Conservation (phyloP, 2,113 vertebrate genomes). For the Oncorhynchus keta region DNA sequence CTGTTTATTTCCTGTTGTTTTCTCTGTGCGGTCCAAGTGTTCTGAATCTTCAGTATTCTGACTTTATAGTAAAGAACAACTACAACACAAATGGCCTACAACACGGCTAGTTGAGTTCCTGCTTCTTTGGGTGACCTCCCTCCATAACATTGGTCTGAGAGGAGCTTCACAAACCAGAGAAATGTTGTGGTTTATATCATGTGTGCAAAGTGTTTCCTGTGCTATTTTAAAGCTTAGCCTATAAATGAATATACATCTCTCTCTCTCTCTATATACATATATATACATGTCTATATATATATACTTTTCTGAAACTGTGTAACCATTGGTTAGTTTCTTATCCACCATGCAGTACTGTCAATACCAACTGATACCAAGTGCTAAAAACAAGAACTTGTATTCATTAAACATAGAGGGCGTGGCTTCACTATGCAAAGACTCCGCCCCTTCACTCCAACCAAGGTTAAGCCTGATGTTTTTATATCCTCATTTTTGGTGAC, state of each 20-base stretch:
- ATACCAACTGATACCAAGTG: slow-evolving; percentile 66
- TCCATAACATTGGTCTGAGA: slow-evolving; percentile 79
- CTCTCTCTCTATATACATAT: no score
- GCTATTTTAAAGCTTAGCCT: slow-evolving; percentile 98
- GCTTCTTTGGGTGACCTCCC: slow-evolving; percentile 36
- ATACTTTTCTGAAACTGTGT: slow-evolving; percentile 92
- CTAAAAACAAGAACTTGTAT: slow-evolving; percentile 60
- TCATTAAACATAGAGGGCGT: slow-evolving; percentile 28
- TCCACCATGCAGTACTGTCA: slow-evolving; percentile 58
- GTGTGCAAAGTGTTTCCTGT: slow-evolving; percentile 99
- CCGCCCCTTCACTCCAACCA: slow-evolving; percentile 37
- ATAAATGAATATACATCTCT: slow-evolving; percentile 95
- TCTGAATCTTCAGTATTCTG: slow-evolving; percentile 82
- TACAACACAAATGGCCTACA: slow-evolving; percentile 72
- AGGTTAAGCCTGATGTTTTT: slow-evolving; percentile 55
- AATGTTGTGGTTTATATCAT: slow-evolving; percentile 99
- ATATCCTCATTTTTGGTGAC: not conserved
- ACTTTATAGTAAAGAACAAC: slow-evolving; percentile 75
- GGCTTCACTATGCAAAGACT: slow-evolving; percentile 1
- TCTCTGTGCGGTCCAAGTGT: slow-evolving; percentile 91
- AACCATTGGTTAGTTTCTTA: slow-evolving; percentile 78
- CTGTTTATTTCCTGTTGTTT: slow-evolving; percentile 74
- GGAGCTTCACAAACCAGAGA: slow-evolving; percentile 88
- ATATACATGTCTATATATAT: slow-evolving; percentile 73
- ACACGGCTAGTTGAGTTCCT: slow-evolving; percentile 57